Base-by-base conservation (phyloP, 2,113 vertebrate species). In the Antechinus flavipes region DNA sequence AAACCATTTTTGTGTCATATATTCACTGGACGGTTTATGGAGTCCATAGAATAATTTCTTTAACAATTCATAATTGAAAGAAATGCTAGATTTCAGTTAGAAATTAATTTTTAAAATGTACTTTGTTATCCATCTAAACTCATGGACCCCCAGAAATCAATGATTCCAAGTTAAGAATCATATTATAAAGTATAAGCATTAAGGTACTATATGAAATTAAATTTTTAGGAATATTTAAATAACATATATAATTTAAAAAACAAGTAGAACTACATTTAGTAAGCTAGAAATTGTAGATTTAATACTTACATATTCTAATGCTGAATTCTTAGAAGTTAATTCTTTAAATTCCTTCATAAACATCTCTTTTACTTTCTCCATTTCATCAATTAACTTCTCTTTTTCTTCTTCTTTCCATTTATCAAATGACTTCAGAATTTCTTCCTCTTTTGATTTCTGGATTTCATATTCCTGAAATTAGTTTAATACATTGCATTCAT, bases 351-450 rank as follows among this genome's bases (percentile, higher is more conserved):
- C 99, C 95, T 98, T 99, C 97, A 99, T 99, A 92, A 99, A 99
- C 98, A 99, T 99, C 0, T 99, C 98, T 97, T 99, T 99, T 95
- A 99, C 99, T 97, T 99, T 99, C 95, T 99, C 99, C 96, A 99
- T 99, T 98, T 99, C 99, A 89, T 98, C 97, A 90, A 99, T 98
- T 96, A 99, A 98, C 90, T 98, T 99, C 0, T 99, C 98, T 98
- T 99, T 99, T 98, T 99, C 99, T 94, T 99, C 99, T 0, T 99
- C 99, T 97, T 99, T 99, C 98, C 99, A 99, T 2, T 98, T 99
- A 42, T 99, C 98, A 98, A 99, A 98, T 49, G 99, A 98, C 93
- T 98, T 99, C 90, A 98, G 97, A 97, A 99, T 98, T 54, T 99
- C 99, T 91, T 98, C 99, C 68, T 99, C 99, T 97, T 99, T 98